phyloP scores from a whole-genome alignment of 2,797 vertebrate genomes.

The Odontamblyopus lacepedii region DNA sequence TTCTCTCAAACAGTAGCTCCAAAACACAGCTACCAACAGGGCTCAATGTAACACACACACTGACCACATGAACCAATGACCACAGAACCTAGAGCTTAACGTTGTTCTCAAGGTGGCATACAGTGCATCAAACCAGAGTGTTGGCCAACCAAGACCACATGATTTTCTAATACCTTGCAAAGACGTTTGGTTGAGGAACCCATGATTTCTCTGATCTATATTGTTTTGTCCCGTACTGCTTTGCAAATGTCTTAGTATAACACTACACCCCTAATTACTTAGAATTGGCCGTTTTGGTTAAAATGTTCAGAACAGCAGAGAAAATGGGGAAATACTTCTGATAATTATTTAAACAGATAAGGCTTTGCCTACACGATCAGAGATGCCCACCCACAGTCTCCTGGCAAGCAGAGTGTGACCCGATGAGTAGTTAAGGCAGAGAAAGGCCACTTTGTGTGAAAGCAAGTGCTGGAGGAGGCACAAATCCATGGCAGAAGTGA shows the following conservation, averaged over 20 bases:
- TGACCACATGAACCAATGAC: neutral
- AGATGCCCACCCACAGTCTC: constrained; percentile 56
- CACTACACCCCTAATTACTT: too few species aligned
- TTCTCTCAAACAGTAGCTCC: constrained; percentile 19
- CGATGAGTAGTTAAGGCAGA: constrained; percentile 42
- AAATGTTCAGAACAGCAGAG: too few species aligned
- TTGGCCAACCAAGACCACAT: too few species aligned
- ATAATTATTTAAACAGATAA: constrained; percentile 40
- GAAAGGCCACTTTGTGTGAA: constrained; percentile 64
- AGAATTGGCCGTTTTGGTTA: too few species aligned
- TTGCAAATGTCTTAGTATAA: too few species aligned
- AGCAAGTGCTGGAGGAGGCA: constrained; percentile 52
- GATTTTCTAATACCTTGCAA: too few species aligned
- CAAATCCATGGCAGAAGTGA: constrained; percentile 50
- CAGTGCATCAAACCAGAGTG: too few species aligned
- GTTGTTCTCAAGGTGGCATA: neutral
- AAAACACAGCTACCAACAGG: constrained; percentile 17
- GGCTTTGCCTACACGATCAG: constrained; percentile 51
- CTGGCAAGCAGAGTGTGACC: constrained; percentile 67
- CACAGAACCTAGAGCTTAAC: neutral
- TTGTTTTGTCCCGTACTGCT: too few species aligned
- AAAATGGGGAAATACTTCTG: neutral
- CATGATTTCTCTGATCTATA: too few species aligned
- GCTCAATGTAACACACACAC: constrained; percentile 9
- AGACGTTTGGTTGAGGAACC: too few species aligned